phyloP scores from a whole-genome alignment of 2,888 invertebrate genomes.

The Strigamia crassipes region DNA sequence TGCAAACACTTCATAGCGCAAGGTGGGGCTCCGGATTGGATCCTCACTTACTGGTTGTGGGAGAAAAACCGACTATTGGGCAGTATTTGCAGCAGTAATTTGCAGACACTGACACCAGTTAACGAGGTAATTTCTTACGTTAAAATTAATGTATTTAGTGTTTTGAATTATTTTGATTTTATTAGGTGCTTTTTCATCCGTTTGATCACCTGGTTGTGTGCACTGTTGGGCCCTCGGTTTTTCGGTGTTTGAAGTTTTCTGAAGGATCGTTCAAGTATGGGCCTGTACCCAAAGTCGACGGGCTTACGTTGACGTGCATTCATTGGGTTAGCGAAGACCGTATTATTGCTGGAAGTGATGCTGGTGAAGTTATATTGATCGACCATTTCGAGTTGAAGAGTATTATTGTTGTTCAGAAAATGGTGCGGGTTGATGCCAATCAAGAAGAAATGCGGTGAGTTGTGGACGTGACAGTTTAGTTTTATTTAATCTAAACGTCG shows the following conservation, averaged over 20 bases:
- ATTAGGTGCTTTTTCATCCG: constrained; percentile 76
- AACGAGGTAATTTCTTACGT: constrained; percentile 61
- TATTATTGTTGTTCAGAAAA: constrained; percentile 67
- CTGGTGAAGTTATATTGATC: constrained; percentile 75
- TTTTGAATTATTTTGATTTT: constrained; percentile 45
- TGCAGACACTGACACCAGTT: constrained; percentile 69
- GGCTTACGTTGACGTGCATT: constrained; percentile 73
- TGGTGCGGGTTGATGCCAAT: constrained; percentile 59
- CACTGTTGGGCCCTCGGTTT: constrained; percentile 68
- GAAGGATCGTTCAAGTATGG: constrained; percentile 81
- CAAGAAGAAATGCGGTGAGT: too few species aligned
- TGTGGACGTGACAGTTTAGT: too few species aligned
- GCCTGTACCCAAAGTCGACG: constrained; percentile 81
- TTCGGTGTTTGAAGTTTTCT: constrained; percentile 75
- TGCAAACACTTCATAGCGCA: constrained; percentile 79
- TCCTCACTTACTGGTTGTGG: constrained; percentile 78
- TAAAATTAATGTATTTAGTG: neutral
- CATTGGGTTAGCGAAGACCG: constrained; percentile 83
- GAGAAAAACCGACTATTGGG: constrained; percentile 79
- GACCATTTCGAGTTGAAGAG: constrained; percentile 82
- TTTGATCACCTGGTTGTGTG: constrained; percentile 75
- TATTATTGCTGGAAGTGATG: constrained; percentile 78
- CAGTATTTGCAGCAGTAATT: constrained; percentile 68
- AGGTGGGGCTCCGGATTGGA: constrained; percentile 82
- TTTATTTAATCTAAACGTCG: too few species aligned